Conservation (phyloP, 2,797 vertebrate species). For the Simalia tracyae region DNA sequence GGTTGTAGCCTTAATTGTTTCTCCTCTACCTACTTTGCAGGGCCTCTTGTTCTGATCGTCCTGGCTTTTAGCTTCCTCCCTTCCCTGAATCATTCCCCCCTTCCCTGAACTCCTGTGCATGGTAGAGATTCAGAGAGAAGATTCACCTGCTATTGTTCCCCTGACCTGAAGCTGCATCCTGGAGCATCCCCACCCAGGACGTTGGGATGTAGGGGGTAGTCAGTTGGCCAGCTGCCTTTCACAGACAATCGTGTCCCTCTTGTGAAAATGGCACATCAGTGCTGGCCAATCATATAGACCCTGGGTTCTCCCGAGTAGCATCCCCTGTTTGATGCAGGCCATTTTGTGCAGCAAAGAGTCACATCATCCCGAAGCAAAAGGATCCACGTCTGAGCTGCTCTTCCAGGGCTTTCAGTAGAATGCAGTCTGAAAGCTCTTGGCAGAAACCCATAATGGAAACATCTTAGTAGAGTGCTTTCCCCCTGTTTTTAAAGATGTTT, state of each 20-base stretch:
- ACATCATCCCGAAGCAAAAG: no score
- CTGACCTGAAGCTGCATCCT: no score
- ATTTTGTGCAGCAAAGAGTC: no score
- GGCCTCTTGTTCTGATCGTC: neutral
- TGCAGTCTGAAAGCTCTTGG: neutral
- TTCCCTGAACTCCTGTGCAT: neutral
- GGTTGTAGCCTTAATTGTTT: neutral
- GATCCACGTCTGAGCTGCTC: no score
- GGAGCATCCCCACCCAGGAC: no score
- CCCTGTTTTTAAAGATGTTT: neutral
- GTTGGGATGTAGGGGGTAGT: no score
- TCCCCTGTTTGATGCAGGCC: no score
- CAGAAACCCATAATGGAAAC: neutral
- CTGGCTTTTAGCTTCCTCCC: neutral
- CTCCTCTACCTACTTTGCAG: neutral
- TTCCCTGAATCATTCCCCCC: neutral
- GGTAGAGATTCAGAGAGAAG: neutral
- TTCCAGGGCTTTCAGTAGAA: neutral
- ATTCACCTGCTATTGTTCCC: neutral
- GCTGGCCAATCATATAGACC: no score
- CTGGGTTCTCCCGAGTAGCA: no score
- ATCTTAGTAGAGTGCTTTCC: neutral
- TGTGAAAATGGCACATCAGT: no score
- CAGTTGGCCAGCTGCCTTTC: no score
- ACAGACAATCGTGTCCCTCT: no score